These are phyloP conservation scores for Drosophila equinoxialis DNA, from an alignment of 1,140 invertebrate genomes.

Conservation along the genomic window DNA sequence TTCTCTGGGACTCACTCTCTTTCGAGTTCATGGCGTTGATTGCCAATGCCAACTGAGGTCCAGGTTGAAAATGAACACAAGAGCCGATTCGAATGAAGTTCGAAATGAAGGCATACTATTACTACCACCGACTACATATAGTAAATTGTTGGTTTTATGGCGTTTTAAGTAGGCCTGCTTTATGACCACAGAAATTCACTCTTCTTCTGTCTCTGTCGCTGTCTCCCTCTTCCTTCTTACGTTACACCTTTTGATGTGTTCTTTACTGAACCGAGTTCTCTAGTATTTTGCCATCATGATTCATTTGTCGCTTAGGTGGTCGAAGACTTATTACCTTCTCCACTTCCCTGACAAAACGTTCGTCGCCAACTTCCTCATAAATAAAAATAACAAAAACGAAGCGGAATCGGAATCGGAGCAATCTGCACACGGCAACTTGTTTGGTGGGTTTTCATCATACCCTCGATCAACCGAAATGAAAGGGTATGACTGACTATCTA, in stretches of 20 bases:
- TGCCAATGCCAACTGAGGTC: slow-evolving; percentile 37
- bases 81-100: slow-evolving; percentile 22
- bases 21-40: slow-evolving; percentile 43
- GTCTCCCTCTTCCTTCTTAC: slow-evolving; percentile 9
- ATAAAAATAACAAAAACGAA: slow-evolving; percentile 35
- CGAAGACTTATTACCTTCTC: slow-evolving; percentile 74
- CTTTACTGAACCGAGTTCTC: slow-evolving; percentile 20
- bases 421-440: slow-evolving; percentile 59
- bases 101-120: slow-evolving; percentile 44
- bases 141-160: slow-evolving; percentile 82
- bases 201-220: slow-evolving; percentile 24
- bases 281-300: slow-evolving; percentile 44
- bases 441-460: slow-evolving; percentile 42
- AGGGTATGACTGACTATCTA: neutral
- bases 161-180: slow-evolving; percentile 82
- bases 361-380: slow-evolving; percentile 61
- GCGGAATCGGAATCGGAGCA: slow-evolving; percentile 34
- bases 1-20: slow-evolving; percentile 3
- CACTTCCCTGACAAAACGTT: slow-evolving; percentile 78
- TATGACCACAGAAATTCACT: slow-evolving; percentile 40
- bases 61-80: slow-evolving; percentile 4
- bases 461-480: neutral
- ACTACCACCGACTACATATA: slow-evolving; percentile 29
- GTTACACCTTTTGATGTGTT: neutral
- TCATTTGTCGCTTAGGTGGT: slow-evolving; percentile 71